These are phyloP conservation scores for Archilochus colubris DNA, from an alignment of 2,113 vertebrate species.

Conservation along the genomic window DNA sequence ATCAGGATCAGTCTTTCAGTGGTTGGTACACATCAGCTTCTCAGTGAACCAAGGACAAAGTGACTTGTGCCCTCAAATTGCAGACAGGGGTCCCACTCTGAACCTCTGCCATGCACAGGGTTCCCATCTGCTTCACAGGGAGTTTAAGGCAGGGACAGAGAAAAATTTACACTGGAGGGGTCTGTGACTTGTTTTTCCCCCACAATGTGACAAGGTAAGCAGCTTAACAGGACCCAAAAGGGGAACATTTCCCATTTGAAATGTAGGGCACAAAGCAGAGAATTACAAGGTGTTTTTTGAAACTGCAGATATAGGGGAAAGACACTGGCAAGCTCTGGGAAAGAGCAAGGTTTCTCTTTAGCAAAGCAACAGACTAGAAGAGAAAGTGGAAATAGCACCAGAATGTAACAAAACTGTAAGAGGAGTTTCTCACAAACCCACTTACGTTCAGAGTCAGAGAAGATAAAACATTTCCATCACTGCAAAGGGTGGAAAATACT, in stretches of 20 bases:
- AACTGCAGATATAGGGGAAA: background rate
- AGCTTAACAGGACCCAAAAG: background rate
- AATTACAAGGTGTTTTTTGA: background rate
- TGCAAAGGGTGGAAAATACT: background rate
- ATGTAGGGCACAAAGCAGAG: fast-evolving
- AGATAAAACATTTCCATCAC: background rate
- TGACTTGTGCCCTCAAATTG: background rate
- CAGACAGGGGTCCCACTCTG: fast-evolving
- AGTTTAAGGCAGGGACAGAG: background rate
- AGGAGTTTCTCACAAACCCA: background rate
- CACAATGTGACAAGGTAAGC: background rate
- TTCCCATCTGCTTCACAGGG: background rate
- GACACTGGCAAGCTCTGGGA: background rate
- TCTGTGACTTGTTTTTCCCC: background rate
- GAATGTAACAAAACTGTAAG: background rate
- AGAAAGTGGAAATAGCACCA: background rate
- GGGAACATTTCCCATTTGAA: background rate
- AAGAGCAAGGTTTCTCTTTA: background rate
- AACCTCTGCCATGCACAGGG: background rate
- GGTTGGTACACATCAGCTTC: background rate
- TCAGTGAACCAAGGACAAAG: background rate
- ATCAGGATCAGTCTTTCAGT: background rate
- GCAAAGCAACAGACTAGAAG: background rate
- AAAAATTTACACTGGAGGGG: background rate
- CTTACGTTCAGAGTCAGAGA: background rate